These are phyloP conservation scores for Fregetta grallaria DNA, from an alignment of 2,113 vertebrate species.

Conservation along the genomic window DNA sequence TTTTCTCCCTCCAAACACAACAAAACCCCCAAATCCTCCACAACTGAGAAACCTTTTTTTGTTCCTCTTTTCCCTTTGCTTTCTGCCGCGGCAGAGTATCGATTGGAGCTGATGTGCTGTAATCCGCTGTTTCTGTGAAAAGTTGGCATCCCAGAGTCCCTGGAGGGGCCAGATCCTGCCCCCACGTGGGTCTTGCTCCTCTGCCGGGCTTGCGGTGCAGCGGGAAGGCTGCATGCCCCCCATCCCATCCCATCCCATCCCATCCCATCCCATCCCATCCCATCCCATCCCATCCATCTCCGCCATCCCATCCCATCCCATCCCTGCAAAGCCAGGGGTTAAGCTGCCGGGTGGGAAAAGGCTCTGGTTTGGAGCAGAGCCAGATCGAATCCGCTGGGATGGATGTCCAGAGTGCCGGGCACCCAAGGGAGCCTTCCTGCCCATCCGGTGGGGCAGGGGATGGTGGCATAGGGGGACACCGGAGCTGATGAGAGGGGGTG, in stretches of 20 bases:
- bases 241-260: too few relatives aligned
- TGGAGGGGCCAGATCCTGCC: background rate
- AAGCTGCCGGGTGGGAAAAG: background rate
- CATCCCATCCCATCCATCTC: too few relatives aligned
- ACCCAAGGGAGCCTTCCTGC: background rate
- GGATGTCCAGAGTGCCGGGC: background rate
- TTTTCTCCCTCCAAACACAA: background rate
- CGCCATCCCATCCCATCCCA: background rate
- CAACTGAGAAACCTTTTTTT: constrained; percentile 24
- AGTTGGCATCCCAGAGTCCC: constrained; percentile 50
- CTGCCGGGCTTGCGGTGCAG: background rate
- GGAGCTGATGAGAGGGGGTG: background rate
- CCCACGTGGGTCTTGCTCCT: rapidly evolving
- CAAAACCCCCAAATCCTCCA: constrained; percentile 1
- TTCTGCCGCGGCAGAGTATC: constrained; percentile 25
- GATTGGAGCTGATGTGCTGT: constrained; percentile 54
- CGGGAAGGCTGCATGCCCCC: background rate
- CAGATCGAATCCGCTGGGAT: background rate
- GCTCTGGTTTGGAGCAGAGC: background rate
- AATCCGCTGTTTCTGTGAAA: constrained; percentile 63
- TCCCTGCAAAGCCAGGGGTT: background rate
- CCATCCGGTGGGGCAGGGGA: background rate
- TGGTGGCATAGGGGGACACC: background rate
- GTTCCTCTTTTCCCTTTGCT: background rate
- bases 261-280: background rate